Conservation (phyloP, 2,797 vertebrate genomes). For the Tangara arthus region DNA sequence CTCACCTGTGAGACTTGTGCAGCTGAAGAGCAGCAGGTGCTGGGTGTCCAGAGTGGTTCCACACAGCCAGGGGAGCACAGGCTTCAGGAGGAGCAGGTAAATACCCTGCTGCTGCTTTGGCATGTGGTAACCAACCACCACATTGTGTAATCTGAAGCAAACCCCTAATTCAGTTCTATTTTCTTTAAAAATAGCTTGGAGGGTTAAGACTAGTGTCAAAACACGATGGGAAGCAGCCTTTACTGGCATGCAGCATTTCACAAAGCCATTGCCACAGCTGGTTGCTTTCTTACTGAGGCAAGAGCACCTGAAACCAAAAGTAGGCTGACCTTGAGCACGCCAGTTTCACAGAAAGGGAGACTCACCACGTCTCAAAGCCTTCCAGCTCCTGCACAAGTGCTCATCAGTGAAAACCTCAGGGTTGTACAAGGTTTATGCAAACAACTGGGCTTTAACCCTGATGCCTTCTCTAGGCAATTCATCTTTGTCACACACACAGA, state of each 20-base stretch:
- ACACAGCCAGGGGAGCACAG: fast-evolving
- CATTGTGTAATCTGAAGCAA: not conserved
- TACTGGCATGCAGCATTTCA: not conserved
- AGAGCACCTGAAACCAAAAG: not conserved
- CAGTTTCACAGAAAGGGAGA: not conserved
- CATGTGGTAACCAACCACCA: not conserved
- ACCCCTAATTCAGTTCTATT: not conserved
- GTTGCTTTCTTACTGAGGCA: not conserved
- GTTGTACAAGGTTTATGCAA: not conserved
- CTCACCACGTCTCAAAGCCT: not conserved
- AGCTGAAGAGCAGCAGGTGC: not conserved
- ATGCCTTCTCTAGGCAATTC: not conserved
- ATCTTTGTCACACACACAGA: not conserved
- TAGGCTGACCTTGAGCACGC: fast-evolving
- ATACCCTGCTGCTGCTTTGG: not conserved
- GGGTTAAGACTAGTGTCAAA: not conserved
- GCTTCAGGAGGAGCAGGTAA: not conserved
- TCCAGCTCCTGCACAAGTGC: not conserved
- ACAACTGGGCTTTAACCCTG: not conserved
- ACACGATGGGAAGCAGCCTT: not conserved
- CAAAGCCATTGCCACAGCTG: not conserved
- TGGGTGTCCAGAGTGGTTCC: fast-evolving
- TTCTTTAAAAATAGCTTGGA: not conserved
- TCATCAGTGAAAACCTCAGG: not conserved
- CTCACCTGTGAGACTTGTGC: not conserved